Percentiles rank a stretch among this genome's conserved stretches.
These are phyloP conservation scores for Heliopora coerulea DNA, from an alignment of 92 coral and sea anemone genomes.

Conservation along the genomic window DNA sequence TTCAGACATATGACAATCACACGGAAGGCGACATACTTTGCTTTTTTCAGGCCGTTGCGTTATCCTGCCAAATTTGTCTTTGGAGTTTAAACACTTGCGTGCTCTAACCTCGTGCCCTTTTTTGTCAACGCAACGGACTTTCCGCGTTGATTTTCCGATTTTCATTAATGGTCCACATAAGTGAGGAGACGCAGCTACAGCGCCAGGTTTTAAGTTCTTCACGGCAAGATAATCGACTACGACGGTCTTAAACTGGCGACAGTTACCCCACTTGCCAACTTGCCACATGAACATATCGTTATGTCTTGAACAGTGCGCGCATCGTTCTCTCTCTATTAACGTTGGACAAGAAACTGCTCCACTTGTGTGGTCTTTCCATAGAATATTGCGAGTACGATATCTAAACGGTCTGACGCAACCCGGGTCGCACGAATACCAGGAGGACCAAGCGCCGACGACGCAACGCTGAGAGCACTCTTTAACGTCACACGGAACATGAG, in stretches of 20 bases:
- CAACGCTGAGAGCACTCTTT: conserved; percentile 22
- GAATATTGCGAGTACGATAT: conserved; percentile 25
- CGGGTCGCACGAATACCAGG: conserved; percentile 23
- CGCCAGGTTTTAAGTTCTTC: background rate
- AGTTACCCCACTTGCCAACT: conserved; percentile 14
- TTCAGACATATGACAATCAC: conserved; percentile 36
- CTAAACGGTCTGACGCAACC: conserved; percentile 11
- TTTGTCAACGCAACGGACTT: conserved; percentile 27
- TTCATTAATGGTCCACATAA: conserved; percentile 3
- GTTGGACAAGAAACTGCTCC: conserved; percentile 24
- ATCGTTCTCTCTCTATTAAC: conserved; percentile 3
- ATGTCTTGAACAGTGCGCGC: conserved; percentile 15
- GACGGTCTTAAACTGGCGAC: conserved; percentile 19
- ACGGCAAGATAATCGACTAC: conserved; percentile 1
- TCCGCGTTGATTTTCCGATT: conserved; percentile 34
- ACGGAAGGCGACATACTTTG: conserved; percentile 19
- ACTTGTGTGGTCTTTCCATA: conserved; percentile 9
- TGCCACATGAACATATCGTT: conserved; percentile 4
- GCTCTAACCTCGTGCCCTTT: conserved; percentile 7
- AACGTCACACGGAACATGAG: conserved; percentile 8
- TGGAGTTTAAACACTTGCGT: conserved; percentile 28
- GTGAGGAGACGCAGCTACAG: background rate
- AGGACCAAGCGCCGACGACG: conserved; percentile 39
- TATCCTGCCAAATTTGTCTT: conserved; percentile 26
- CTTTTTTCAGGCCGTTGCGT: conserved; percentile 30